Percentiles rank a stretch among this genome's conserved stretches.
These are phyloP conservation scores for Nibea albiflora DNA, from an alignment of 2,113 vertebrate species.

Conservation along the genomic window DNA sequence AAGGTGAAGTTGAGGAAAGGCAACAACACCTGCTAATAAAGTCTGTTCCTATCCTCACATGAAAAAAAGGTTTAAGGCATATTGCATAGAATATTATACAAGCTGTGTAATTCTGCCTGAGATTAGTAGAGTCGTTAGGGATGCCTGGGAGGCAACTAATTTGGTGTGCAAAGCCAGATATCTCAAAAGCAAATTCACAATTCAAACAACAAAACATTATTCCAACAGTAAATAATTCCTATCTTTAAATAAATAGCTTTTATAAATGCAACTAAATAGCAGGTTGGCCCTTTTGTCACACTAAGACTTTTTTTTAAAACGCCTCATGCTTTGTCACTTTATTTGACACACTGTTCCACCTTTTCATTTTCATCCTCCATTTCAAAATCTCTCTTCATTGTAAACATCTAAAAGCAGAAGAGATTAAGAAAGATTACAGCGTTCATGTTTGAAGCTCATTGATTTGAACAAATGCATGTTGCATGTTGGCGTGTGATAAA, in stretches of 20 bases:
- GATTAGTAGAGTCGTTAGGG: background rate
- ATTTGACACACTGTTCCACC: background rate
- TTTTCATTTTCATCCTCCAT: conserved; percentile 18
- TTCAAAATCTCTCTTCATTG: conserved; percentile 37
- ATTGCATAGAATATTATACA: background rate
- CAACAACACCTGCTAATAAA: background rate
- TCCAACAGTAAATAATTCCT: background rate
- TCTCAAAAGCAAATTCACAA: background rate
- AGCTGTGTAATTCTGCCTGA: conserved; percentile 14
- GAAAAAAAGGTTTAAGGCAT: conserved; percentile 30
- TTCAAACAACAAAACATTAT: background rate
- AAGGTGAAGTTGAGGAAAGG: conserved; percentile 20
- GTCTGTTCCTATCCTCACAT: conserved; percentile 1
- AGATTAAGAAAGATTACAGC: conserved; percentile 63
- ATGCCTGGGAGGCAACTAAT: conserved; percentile 10
- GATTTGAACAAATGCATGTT: conserved; percentile 60
- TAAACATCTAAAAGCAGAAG: conserved; percentile 35
- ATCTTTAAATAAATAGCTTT: background rate
- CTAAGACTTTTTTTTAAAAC: background rate
- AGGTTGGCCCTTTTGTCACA: background rate
- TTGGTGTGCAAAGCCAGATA: background rate
- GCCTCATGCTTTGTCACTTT: background rate
- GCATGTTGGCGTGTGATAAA: conserved; percentile 58
- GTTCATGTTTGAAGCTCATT: conserved; percentile 51
- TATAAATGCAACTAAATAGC: background rate